These are phyloP conservation scores for Orthosia cruda DNA, from an alignment of 2,888 invertebrate species.

Conservation along the genomic window DNA sequence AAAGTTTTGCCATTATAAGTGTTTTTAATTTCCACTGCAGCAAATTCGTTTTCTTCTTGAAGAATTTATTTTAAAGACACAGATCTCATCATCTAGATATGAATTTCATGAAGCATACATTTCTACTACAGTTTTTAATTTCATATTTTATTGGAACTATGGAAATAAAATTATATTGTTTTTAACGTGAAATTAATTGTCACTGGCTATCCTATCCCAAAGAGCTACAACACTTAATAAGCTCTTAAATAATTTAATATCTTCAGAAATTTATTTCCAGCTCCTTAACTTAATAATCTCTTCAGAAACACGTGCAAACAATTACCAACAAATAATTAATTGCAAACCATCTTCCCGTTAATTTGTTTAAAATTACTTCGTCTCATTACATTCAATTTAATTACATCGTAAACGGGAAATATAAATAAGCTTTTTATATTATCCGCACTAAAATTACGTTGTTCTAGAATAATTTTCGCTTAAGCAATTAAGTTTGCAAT, in stretches of 20 bases:
- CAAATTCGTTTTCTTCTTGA: not conserved
- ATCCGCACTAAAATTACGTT: constrained; percentile 70
- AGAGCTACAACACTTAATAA: not conserved
- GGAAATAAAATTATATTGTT: not conserved
- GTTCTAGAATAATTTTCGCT: constrained; percentile 76
- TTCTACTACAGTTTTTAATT: not conserved
- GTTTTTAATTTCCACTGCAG: not conserved
- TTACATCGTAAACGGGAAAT: constrained; percentile 73
- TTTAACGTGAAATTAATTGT: not conserved
- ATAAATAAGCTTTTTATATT: constrained; percentile 72
- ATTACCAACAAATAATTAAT: constrained; percentile 58
- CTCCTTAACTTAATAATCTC: constrained; percentile 6
- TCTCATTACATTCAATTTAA: constrained; percentile 65
- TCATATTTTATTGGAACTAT: not conserved
- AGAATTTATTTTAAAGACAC: too few relatives aligned
- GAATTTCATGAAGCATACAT: not conserved
- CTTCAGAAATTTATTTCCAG: constrained; percentile 3
- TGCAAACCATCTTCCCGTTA: constrained; percentile 51
- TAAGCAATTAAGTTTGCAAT: constrained; percentile 82
- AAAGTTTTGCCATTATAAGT: not conserved
- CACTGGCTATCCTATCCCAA: not conserved
- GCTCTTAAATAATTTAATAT: not conserved
- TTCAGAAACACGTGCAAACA: constrained; percentile 46
- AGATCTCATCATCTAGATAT: not conserved
- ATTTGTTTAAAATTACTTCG: constrained; percentile 66